A percentile compares a stretch with the other conserved stretches of the same genome.
Evolutionary conservation across 2,113 vertebrate genomes (phyloP).

Genomic region (Indicator maculatus): DNA sequence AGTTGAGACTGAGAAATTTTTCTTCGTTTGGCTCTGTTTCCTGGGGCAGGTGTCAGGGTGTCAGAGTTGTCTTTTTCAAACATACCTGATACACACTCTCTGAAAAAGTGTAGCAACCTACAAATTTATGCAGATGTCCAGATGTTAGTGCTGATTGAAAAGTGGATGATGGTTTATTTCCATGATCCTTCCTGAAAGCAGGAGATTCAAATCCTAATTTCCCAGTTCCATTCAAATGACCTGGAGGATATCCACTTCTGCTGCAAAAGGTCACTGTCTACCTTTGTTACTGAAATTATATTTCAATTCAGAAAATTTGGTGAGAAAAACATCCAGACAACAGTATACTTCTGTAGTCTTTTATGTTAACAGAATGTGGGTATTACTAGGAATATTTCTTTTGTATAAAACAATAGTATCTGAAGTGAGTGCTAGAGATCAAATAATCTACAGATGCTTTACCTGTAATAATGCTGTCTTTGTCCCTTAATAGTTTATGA

Average conservation of each 20-base stretch:
- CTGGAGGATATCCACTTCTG: background rate
- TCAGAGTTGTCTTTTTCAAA: background rate
- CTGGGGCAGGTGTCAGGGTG: conserved; percentile 18
- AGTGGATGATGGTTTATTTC: background rate
- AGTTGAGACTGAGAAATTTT: background rate
- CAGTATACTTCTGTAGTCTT: background rate
- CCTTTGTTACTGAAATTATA: background rate
- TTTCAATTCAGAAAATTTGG: background rate
- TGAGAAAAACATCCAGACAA: background rate
- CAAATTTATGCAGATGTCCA: conserved; percentile 31
- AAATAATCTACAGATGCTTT: background rate
- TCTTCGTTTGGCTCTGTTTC: background rate
- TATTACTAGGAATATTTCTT: background rate
- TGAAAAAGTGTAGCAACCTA: background rate
- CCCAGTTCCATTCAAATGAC: background rate
- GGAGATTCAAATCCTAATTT: conserved; percentile 6
- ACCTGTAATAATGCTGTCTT: background rate
- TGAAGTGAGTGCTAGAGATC: background rate
- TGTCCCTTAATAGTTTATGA: background rate
- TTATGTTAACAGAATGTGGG: background rate
- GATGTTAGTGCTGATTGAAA: conserved; percentile 2
- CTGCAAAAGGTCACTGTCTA: background rate
- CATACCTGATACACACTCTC: background rate
- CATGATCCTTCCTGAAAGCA: background rate
- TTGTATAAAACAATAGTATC: background rate